Evolutionary conservation across 2,888 invertebrate species (phyloP).

Genomic region (Homarus gammarus): DNA sequence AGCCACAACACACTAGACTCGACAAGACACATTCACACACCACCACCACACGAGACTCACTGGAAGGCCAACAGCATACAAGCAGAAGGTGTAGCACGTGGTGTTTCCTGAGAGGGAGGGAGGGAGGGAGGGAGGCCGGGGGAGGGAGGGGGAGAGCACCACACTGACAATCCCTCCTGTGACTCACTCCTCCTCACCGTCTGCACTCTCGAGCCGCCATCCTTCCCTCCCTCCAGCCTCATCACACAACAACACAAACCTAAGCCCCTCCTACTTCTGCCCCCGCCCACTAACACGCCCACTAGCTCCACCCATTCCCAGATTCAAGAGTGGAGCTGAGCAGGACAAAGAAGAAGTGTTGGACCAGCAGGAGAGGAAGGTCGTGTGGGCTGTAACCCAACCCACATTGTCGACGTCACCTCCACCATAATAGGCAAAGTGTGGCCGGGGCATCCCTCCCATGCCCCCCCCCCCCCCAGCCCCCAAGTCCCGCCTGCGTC

Average conservation of each 20-base stretch:
- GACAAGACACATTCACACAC: conserved; percentile 11
- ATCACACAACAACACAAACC: neutral
- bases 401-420: neutral
- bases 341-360: no score
- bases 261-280: neutral
- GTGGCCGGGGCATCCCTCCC: neutral
- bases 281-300: neutral
- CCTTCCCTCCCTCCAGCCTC: neutral
- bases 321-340: neutral
- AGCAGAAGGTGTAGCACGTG: neutral
- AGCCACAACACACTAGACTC: neutral
- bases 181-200: conserved; percentile 35
- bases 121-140: no score
- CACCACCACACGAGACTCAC: conserved; percentile 26
- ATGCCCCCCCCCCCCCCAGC: conserved; percentile 4
- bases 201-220: neutral
- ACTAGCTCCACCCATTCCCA: conserved; percentile 10
- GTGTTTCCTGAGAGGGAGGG: conserved; percentile 21
- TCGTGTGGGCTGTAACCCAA: neutral
- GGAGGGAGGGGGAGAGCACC: neutral
- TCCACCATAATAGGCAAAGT: conserved; percentile 4
- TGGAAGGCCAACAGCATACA: conserved; percentile 5
- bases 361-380: neutral
- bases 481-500: neutral
- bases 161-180: conserved; percentile 22